Evolutionary conservation across 2,888 invertebrate species (phyloP), one percentile per base, ranked within the genome.

Genomic region (Trachelus iudaicus): DNA sequence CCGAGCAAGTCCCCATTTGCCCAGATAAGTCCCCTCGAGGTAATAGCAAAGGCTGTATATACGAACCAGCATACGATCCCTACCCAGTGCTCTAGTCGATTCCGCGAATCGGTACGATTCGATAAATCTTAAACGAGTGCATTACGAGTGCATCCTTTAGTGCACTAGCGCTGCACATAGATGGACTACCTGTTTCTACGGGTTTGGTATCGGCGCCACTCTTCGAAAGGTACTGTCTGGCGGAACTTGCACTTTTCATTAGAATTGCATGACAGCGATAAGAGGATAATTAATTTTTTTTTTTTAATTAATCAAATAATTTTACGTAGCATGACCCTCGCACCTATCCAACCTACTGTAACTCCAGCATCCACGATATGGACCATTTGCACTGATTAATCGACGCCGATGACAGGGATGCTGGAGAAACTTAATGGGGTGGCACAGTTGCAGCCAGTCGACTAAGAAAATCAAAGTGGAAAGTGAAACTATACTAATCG

Each of bases 151-250:
- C 71, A 71, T 71, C 56, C 56, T 56, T 56, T 33, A 2, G 71
- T 31, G 71, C 71, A 71, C n/a, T 31, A 9, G 33, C 71, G 78
- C 79, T 75, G 81, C 79, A 85, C 84, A 80, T 83, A 83, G 84
- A 86, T 83, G 85, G 84, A 86, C 86, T 84, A 85, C 82, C 86
- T 85, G 85, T 79, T 83, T 81, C 81, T 83, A 85, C 87, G 82
- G 84, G 83, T 87, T 85, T 86, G 84, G 81, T 86, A 87, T 87
- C 87, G 87, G 87, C 86, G 87, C 86, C 85, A 84, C 83, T 80
- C 84, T 85, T 77, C 80, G 78, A 85, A 86, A 85, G 83, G 82
- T 78, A 75, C 79, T 82, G 79, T 83, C 83, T 79, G n/a, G 69
- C 71, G 31, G 79, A 79, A 82, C 81, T 78, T 75, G 79, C 78